Base-by-base conservation (phyloP, 2,888 invertebrate genomes). In the Ernsta delagoae region DNA sequence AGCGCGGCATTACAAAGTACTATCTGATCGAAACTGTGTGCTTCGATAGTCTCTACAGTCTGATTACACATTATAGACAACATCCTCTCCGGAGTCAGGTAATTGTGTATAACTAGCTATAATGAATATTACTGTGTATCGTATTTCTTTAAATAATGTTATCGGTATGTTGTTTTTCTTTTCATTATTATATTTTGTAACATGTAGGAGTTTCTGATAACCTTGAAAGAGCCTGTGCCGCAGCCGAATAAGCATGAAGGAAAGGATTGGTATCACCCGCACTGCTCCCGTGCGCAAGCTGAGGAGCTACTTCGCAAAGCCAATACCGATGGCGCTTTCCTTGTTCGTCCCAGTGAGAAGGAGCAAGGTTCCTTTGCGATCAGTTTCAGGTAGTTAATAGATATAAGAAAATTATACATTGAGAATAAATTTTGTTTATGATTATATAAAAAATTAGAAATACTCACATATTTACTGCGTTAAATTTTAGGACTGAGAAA, bases 241-340 rank as follows among this genome's bases (percentile, higher is more conserved):
- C 99, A 98, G 84, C 98, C 98, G 24, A 98, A 97, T 82, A 97
- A 98, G 82, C 99, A 99, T 79, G 98, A 98, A 85, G 97, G 96
- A 70, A 97, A 97, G 89, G 97, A 97, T 77, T 99, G 99, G 99
- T 99, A 97, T 92, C 98, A 98, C 82, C 95, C 96, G 1, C 95
- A 95, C 64, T 96, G 98, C 75, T 96, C 96, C 16, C 95, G 98
- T 71, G 94, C 95, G 7, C 96, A 97, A 75, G 98, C 99, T 0
- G 99, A 99, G 85, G 97, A 98, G 75, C 95, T 98, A 84, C 89
- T 99, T 70, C 96, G 96, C 74, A 95, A 97, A 76, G 95, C 98
- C 48, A 96, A 96, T 70, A 96, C 96, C 4, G 98, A 99, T 83
- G 99, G 99, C 0, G 98, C 99, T 0, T 99, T 98, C 89, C 93